Evolutionary conservation across 2,888 invertebrate genomes (phyloP).

Genomic region (Esperia sulphurella): DNA sequence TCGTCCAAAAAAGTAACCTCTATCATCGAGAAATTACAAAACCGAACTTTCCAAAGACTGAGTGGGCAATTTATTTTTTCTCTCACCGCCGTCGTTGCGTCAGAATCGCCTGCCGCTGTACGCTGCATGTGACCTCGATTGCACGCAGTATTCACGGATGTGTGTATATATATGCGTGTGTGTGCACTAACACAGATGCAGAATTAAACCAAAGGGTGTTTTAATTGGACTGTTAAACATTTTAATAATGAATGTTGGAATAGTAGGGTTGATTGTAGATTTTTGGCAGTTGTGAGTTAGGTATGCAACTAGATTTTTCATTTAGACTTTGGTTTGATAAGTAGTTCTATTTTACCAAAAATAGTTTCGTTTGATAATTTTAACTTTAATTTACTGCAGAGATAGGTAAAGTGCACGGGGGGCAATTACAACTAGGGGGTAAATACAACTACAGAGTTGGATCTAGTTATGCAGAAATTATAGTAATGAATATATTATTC

Average conservation of each 20-base stretch:
- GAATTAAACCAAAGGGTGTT: conserved; percentile 44
- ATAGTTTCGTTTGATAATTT: too few species aligned
- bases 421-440: too few species aligned
- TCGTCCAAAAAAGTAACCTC: conserved; percentile 7
- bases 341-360: too few species aligned
- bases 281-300: too few species aligned
- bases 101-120: conserved; percentile 36
- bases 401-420: too few species aligned
- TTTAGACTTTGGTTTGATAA: too few species aligned
- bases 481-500: too few species aligned
- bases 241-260: conserved; percentile 25
- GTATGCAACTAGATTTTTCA: too few species aligned
- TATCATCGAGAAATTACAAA: conserved; percentile 12
- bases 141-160: conserved; percentile 32
- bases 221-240: conserved; percentile 16
- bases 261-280: conserved; percentile 1
- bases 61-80: conserved; percentile 36
- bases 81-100: conserved; percentile 1
- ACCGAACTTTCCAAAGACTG: conserved; percentile 40
- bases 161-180: conserved; percentile 36
- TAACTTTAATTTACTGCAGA: too few species aligned
- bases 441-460: too few species aligned
- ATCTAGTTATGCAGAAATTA: too few species aligned
- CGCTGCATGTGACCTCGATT: conserved; percentile 70
- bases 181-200: conserved; percentile 41